These are phyloP conservation scores for Dromaius novaehollandiae DNA, from an alignment of 2,113 vertebrate species.

Conservation along the genomic window DNA sequence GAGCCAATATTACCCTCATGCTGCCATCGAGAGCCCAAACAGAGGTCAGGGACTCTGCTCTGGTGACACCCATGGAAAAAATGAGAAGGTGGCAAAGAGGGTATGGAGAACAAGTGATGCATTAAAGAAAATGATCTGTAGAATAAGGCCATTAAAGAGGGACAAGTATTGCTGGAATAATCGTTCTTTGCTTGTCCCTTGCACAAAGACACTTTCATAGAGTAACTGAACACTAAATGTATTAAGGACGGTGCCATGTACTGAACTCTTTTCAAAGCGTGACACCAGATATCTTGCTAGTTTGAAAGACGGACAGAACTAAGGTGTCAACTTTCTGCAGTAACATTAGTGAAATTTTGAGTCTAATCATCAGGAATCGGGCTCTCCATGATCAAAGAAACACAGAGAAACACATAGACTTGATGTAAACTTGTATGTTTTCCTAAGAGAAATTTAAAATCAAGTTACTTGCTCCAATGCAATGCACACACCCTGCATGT, in stretches of 20 bases:
- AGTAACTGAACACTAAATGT: rapidly evolving
- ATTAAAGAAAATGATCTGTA: not conserved
- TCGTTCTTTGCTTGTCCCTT: not conserved
- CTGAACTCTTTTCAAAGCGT: not conserved
- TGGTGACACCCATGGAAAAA: not conserved
- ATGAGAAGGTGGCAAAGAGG: not conserved
- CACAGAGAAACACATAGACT: not conserved
- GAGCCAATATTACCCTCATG: not conserved
- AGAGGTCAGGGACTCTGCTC: not conserved
- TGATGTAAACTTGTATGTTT: not conserved
- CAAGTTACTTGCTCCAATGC: rapidly evolving
- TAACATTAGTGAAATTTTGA: not conserved
- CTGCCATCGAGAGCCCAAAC: not conserved
- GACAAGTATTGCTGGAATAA: not conserved
- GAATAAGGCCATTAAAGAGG: not conserved
- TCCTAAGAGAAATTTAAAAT: not conserved
- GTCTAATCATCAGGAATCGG: not conserved
- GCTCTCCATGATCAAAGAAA: not conserved
- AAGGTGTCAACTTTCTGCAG: not conserved
- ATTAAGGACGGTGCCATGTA: not conserved
- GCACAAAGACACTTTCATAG: rapidly evolving
- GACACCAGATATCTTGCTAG: not conserved
- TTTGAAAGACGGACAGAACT: not conserved
- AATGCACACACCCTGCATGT: rapidly evolving
- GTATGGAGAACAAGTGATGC: not conserved